Evolutionary conservation across 2,113 vertebrate genomes (phyloP), one percentile per base, ranked within the genome.

Genomic region (Phaetusa simplex): DNA sequence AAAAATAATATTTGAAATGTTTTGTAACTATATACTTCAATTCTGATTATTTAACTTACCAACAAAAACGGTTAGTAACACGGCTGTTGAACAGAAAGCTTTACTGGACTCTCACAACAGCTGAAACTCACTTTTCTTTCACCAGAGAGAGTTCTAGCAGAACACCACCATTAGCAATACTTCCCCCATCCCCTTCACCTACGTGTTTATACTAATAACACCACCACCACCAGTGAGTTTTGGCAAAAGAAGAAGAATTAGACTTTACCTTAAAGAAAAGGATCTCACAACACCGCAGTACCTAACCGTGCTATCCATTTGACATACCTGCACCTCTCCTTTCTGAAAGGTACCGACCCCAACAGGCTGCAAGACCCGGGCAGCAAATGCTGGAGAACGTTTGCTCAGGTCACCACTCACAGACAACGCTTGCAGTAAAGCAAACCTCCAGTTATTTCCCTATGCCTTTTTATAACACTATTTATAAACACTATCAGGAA

Each of bases 271-370:
- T 47, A 27, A 45, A 82, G 70, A 47, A 82, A 64, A 12, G 19
- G n/a, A 7, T 67, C n/a, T 70, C 7, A 1, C 30, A 56, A 12
- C 5, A 18, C 5, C 10, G 26, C 73, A 43, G 38, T 2, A 47
- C 14, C 9, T 26, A 32, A 5, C 26, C 29, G 0, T 34, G 30
- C 45, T 27, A 55, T 12, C 9, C 14, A 11, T 13, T 0, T 29
- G 53, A 32, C 4, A 3, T 2, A 5, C 17, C 61, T 59, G 42
- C 56, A 38, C 15, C 42, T 27, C n/a, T 80, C 53, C 50, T 24
- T 50, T 24, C 55, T 18, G 42, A 24, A 23, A 36, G 34, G 40
- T 4, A 14, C 1, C 0, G 0, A 7, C 13, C 6, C 7, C 62
- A 49, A n/a, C 45, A 49, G 65, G 69, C 38, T 69, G 62, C 32